A percentile compares a stretch with the other conserved stretches of the same genome.
Evolutionary conservation across 2,113 vertebrate species (phyloP).

Genomic region (Saccopteryx leptura): DNA sequence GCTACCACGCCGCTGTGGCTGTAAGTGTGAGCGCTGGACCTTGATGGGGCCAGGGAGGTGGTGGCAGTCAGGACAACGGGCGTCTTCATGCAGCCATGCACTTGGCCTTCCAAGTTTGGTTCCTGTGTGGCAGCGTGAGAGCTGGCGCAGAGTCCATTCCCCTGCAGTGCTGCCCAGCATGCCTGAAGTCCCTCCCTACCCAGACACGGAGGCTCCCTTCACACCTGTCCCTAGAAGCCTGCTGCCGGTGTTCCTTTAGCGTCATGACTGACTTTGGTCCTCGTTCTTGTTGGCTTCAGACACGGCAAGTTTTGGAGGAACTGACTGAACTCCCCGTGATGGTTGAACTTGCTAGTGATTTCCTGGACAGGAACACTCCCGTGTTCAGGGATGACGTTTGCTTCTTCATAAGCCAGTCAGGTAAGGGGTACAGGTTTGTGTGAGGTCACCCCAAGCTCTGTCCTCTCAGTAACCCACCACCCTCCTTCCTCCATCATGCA

Average conservation of each 20-base stretch:
- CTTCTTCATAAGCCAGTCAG: constrained; percentile 99
- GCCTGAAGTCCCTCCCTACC: not conserved
- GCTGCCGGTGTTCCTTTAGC: not conserved
- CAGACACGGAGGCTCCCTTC: not conserved
- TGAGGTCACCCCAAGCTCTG: not conserved
- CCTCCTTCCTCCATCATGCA: no score
- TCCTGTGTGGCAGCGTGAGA: not conserved
- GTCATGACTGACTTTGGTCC: not conserved
- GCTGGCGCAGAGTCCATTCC: not conserved
- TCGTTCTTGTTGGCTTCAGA: constrained; percentile 88
- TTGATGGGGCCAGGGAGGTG: not conserved
- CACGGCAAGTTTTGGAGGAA: constrained; percentile 97
- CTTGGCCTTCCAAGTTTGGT: not conserved
- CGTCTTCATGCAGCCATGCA: accelerated
- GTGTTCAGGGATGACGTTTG: constrained; percentile 98
- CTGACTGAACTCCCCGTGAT: constrained; percentile 98
- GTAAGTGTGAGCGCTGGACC: constrained; percentile 86
- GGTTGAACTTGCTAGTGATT: constrained; percentile 98
- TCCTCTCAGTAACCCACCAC: not conserved
- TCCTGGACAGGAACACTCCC: constrained; percentile 97
- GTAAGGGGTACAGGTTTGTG: constrained; percentile 84
- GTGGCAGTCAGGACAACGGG: not conserved
- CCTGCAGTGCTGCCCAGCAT: not conserved
- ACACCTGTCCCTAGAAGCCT: not conserved
- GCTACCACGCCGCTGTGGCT: constrained; percentile 96